phyloP scores from a whole-genome alignment of 2,888 invertebrate genomes.

The Epirrhoe alternata region DNA sequence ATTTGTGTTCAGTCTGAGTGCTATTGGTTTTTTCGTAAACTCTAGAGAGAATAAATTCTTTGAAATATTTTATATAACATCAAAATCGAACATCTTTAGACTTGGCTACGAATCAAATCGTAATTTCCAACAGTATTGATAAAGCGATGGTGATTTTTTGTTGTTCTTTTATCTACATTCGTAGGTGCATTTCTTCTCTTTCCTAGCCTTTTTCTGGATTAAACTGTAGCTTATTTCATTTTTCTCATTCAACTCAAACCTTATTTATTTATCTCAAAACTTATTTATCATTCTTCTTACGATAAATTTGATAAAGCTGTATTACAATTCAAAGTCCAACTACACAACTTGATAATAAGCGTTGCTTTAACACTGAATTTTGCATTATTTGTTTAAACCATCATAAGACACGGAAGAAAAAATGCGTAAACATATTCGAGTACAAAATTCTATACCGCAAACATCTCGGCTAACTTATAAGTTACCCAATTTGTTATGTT shows the following conservation, averaged over 20 bases:
- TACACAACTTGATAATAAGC: too few species aligned
- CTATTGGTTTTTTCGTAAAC: constrained; percentile 21
- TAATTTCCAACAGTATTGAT: not conserved
- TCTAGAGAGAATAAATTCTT: constrained; percentile 5
- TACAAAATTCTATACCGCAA: constrained; percentile 23
- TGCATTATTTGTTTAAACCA: not conserved
- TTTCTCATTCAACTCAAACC: too few species aligned
- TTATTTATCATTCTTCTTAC: too few species aligned
- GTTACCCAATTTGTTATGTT: constrained; percentile 76
- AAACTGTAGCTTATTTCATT: too few species aligned
- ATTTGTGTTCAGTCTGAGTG: constrained; percentile 32
- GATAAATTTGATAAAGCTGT: too few species aligned
- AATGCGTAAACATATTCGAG: constrained; percentile 15
- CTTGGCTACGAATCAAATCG: constrained; percentile 1
- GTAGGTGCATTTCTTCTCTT: too few species aligned
- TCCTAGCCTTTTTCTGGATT: too few species aligned
- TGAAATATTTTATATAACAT: not conserved
- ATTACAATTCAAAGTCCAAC: too few species aligned
- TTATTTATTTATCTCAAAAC: too few species aligned
- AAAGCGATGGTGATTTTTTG: not conserved
- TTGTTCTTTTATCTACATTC: too few species aligned
- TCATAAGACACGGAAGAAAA: not conserved
- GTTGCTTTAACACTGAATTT: not conserved
- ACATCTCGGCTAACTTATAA: constrained; percentile 62
- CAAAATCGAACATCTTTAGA: not conserved